phyloP scores from a whole-genome alignment of 2,888 invertebrate genomes.

The Xylocampa areola region DNA sequence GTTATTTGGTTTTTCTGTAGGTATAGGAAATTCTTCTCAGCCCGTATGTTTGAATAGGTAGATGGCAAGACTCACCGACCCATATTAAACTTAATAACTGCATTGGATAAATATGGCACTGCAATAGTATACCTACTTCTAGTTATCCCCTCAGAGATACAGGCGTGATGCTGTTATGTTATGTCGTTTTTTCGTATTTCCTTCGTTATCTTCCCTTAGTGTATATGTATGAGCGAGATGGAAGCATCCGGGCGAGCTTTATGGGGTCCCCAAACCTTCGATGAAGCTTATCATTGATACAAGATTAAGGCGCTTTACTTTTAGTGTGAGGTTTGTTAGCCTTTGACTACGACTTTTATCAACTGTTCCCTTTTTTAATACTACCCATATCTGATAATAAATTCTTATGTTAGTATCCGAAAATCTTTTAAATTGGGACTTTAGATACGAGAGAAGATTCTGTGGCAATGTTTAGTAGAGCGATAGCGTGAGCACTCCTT shows the following conservation, averaged over 20 bases:
- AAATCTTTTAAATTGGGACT: constrained; percentile 15
- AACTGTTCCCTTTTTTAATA: constrained; percentile 24
- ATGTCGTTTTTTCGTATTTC: not conserved
- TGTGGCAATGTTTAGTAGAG: not conserved
- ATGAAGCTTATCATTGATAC: constrained; percentile 16
- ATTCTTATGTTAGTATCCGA: constrained; percentile 1
- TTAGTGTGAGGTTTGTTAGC: not conserved
- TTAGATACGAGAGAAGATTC: constrained; percentile 24
- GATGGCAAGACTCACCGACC: too few species aligned
- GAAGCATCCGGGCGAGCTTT: constrained; percentile 2
- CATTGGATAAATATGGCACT: too few species aligned
- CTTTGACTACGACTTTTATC: constrained; percentile 8
- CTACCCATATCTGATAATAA: constrained; percentile 2
- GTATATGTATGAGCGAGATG: not conserved
- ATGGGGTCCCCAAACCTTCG: not conserved
- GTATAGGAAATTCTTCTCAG: too few species aligned
- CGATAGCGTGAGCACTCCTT: constrained; percentile 28
- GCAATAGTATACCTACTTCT: too few species aligned
- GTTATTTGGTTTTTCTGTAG: too few species aligned
- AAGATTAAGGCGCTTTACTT: constrained; percentile 2
- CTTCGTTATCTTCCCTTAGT: not conserved
- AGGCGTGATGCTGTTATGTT: too few species aligned
- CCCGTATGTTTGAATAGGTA: too few species aligned
- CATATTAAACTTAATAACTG: constrained; percentile 15
- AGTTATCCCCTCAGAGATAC: too few species aligned